A percentile compares a stretch with the other conserved stretches of the same genome.
Evolutionary conservation across 2,113 vertebrate species (phyloP).

Genomic region (Peromyscus polionotus): DNA sequence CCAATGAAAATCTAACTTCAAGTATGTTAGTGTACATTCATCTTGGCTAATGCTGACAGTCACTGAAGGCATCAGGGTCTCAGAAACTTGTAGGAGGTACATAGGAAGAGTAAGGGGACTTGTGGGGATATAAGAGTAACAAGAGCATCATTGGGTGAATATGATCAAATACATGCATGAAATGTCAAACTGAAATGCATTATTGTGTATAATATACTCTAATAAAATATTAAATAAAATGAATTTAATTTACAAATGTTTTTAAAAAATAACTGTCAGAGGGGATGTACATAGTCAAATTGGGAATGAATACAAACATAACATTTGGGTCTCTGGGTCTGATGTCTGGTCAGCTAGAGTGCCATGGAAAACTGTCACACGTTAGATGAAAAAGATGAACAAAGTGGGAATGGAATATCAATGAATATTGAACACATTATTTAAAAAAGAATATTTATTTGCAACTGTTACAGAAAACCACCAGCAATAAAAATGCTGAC

Average conservation of each 20-base stretch:
- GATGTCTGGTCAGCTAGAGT: not conserved
- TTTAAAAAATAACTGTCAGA: not conserved
- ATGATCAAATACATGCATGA: not conserved
- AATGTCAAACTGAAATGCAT: not conserved
- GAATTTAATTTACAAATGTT: not conserved
- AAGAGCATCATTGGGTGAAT: too few relatives aligned
- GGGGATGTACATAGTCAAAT: not conserved
- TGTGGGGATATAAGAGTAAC: not conserved
- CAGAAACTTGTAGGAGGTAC: not conserved
- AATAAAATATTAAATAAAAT: not conserved
- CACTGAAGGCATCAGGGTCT: not conserved
- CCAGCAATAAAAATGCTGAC: not conserved
- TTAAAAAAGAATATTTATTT: not conserved
- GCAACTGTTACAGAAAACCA: not conserved
- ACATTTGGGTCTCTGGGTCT: not conserved
- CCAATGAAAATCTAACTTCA: slow-evolving; percentile 51
- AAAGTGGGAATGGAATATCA: not conserved
- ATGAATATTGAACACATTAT: not conserved
- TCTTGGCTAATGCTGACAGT: not conserved
- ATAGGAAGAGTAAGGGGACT: not conserved
- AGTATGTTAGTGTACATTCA: not conserved
- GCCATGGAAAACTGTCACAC: not conserved
- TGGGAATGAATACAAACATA: not conserved
- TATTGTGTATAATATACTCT: not conserved
- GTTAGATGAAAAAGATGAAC: not conserved